phyloP scores from a whole-genome alignment of 2,113 vertebrate species.

The Carollia perspicillata region DNA sequence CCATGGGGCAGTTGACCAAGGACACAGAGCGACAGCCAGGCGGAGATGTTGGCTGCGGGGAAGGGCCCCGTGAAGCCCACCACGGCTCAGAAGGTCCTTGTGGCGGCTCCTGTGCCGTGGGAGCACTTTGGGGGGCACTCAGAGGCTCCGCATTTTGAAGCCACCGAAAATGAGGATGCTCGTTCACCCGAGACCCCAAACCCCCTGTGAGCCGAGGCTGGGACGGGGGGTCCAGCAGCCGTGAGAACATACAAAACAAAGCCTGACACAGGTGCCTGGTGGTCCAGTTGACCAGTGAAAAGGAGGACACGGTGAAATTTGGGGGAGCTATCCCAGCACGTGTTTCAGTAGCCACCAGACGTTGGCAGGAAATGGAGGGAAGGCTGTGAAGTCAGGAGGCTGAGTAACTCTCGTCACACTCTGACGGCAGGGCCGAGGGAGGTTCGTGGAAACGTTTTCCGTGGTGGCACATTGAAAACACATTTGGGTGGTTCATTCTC shows the following conservation, averaged over 20 bases:
- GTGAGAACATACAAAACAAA: background rate
- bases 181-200: background rate
- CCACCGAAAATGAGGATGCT: background rate
- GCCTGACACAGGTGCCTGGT: rapidly evolving
- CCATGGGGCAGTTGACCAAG: background rate
- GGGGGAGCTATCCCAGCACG: background rate
- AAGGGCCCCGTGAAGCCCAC: rapidly evolving
- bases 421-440: background rate
- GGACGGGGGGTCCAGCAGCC: background rate
- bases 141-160: background rate
- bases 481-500: background rate
- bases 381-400: background rate
- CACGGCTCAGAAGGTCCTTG: background rate
- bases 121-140: too few species aligned
- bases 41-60: background rate
- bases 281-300: background rate
- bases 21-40: rapidly evolving
- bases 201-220: background rate
- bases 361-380: background rate
- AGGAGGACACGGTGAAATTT: background rate
- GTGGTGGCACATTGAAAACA: background rate
- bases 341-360: background rate
- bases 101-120: background rate
- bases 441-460: background rate
- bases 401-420: background rate